These are phyloP conservation scores for Habroteleia sp. DNA, from an alignment of 2,888 invertebrate species.

Conservation along the genomic window DNA sequence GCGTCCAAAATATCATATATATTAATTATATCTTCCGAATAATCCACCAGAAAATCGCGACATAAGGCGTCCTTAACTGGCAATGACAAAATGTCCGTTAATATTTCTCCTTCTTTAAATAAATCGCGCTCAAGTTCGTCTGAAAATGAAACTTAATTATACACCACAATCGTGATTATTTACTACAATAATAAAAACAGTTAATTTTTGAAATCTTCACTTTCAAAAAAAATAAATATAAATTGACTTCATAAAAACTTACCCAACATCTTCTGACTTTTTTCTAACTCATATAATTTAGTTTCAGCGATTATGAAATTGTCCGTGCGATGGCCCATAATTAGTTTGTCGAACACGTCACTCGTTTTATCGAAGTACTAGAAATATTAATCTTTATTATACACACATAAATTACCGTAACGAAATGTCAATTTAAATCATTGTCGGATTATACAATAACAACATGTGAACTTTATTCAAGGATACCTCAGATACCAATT, in stretches of 20 bases:
- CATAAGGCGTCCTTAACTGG: conserved; percentile 90
- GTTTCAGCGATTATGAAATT: conserved; percentile 83
- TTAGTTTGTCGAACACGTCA: conserved; percentile 86
- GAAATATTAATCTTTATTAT: conserved; percentile 62
- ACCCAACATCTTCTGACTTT: conserved; percentile 85
- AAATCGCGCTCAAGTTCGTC: conserved; percentile 86
- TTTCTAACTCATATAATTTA: conserved; percentile 84
- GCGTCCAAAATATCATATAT: conserved; percentile 87
- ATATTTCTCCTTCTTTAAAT: conserved; percentile 88
- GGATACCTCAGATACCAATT: conserved; percentile 88
- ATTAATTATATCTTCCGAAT: conserved; percentile 87
- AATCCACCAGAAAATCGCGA: conserved; percentile 86
- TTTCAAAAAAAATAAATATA: neutral
- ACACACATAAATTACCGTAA: conserved; percentile 18
- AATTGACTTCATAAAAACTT: conserved; percentile 69
- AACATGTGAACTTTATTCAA: too few species aligned
- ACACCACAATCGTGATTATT: neutral
- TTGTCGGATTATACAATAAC: too few species aligned
- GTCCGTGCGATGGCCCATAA: conserved; percentile 84
- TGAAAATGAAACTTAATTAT: conserved; percentile 73
- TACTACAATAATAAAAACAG: too few species aligned
- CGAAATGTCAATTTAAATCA: too few species aligned
- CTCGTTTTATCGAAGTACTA: conserved; percentile 86
- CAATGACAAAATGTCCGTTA: conserved; percentile 89
- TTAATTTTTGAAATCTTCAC: too few species aligned